Evolutionary conservation across 2,113 vertebrate species (phyloP).

Genomic region (Cyprinodon brontotheroides): DNA sequence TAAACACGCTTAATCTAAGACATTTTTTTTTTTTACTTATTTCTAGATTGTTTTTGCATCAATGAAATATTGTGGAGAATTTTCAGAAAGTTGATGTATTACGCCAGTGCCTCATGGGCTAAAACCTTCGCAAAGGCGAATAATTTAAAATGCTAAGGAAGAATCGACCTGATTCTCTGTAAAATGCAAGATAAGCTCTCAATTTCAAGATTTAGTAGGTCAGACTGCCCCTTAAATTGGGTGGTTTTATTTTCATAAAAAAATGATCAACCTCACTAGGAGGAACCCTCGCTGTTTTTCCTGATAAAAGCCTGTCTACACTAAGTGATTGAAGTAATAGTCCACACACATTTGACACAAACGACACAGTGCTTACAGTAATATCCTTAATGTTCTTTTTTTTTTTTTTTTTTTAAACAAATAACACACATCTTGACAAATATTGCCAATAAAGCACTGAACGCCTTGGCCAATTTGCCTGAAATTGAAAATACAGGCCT

Average conservation of each 20-base stretch:
- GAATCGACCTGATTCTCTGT: neutral
- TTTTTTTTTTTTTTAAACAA: conserved; percentile 65
- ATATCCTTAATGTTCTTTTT: conserved; percentile 71
- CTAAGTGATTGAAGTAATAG: conserved; percentile 89
- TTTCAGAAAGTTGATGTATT: too few species aligned
- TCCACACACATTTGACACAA: conserved; percentile 75
- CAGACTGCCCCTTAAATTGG: conserved; percentile 70
- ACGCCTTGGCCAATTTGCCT: conserved; percentile 78
- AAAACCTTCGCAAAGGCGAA: too few species aligned
- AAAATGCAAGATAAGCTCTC: conserved; percentile 26
- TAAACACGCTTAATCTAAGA: too few species aligned
- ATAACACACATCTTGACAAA: conserved; percentile 89
- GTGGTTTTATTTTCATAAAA: conserved; percentile 1
- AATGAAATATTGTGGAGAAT: too few species aligned
- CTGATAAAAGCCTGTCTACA: conserved; percentile 83
- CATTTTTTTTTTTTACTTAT: too few species aligned
- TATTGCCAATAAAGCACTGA: conserved; percentile 94
- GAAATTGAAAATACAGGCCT: conserved; percentile 78
- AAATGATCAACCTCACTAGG: conserved; percentile 67
- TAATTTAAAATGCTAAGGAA: too few species aligned
- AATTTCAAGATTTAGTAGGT: conserved; percentile 52
- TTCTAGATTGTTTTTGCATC: too few species aligned
- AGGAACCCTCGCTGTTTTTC: conserved; percentile 75
- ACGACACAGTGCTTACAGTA: conserved; percentile 80
- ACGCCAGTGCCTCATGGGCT: too few species aligned